phyloP scores from a whole-genome alignment of 2,888 invertebrate genomes.

The Mesoligia furuncula region DNA sequence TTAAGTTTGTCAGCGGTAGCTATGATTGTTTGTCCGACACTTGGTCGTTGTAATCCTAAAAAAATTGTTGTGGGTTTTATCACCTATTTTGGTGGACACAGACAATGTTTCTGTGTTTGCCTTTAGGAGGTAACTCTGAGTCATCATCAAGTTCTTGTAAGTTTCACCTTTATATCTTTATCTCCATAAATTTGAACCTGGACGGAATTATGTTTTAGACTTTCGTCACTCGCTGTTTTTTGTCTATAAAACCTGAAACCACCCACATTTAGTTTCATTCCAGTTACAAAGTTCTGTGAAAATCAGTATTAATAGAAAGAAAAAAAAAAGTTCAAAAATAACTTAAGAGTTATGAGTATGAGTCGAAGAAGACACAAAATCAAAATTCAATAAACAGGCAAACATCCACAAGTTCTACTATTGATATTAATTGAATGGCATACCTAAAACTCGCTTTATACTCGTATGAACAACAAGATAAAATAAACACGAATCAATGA shows the following conservation, averaged over 20 bases:
- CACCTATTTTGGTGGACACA: constrained; percentile 44
- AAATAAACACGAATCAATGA: constrained; percentile 8
- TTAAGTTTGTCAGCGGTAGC: constrained; percentile 37
- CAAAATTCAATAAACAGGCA: not conserved
- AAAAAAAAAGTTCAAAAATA: not conserved
- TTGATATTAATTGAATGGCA: constrained; percentile 13
- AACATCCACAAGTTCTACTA: not conserved
- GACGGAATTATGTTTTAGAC: constrained; percentile 8
- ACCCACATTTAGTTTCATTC: constrained; percentile 37
- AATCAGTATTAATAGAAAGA: not conserved
- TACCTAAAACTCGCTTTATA: not conserved
- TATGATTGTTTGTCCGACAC: constrained; percentile 27
- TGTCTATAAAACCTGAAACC: not conserved
- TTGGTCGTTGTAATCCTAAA: constrained; percentile 32
- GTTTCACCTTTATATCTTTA: constrained; percentile 21
- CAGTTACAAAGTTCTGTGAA: not conserved
- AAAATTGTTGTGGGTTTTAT: constrained; percentile 49
- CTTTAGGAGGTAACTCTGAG: constrained; percentile 49
- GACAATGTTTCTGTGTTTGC: constrained; percentile 46
- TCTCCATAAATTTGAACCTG: constrained; percentile 16
- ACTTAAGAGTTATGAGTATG: not conserved
- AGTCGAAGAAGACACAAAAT: not conserved
- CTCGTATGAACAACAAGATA: constrained; percentile 29
- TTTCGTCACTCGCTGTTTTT: constrained; percentile 29
- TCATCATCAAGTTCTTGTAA: constrained; percentile 39